Conservation (phyloP, 2,113 vertebrate genomes). For the Ophthalmolycus amberensis region DNA sequence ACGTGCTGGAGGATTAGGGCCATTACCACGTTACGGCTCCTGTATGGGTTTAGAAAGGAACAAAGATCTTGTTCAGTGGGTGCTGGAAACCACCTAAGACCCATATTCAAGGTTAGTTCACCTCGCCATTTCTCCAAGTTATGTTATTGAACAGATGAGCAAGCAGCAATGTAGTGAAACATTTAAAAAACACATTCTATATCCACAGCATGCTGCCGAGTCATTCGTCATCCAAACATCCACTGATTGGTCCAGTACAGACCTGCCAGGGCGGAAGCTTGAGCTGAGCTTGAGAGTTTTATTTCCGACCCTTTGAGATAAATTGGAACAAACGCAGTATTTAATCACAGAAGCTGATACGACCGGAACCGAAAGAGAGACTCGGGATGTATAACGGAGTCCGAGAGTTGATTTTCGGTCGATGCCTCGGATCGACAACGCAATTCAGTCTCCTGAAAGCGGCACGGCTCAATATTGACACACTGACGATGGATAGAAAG, state of each 20-base stretch:
- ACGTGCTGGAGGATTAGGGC: conserved; percentile 31
- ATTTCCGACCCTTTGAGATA: background rate
- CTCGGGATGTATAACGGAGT: background rate
- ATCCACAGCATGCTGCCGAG: background rate
- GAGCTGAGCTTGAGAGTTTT: background rate
- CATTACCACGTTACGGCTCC: conserved; percentile 25
- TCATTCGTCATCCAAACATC: conserved; percentile 38
- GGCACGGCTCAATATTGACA: background rate
- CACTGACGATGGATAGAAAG: background rate
- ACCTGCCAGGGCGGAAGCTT: background rate
- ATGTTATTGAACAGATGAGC: background rate
- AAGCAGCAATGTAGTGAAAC: background rate
- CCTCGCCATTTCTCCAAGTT: background rate
- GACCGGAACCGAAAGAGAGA: background rate
- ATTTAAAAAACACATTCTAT: conserved; percentile 19
- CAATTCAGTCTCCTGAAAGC: background rate
- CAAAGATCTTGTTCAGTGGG: conserved; percentile 26
- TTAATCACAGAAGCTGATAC: background rate
- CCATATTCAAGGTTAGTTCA: conserved; percentile 25
- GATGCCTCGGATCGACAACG: background rate
- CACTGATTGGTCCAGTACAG: conserved; percentile 8
- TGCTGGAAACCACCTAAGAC: conserved; percentile 32
- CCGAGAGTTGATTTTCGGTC: background rate
- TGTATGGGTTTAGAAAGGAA: conserved; percentile 37
- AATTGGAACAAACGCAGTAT: background rate